Evolutionary conservation across 2,797 vertebrate genomes (phyloP).

Genomic region (Notoglanidium macrostoma): DNA sequence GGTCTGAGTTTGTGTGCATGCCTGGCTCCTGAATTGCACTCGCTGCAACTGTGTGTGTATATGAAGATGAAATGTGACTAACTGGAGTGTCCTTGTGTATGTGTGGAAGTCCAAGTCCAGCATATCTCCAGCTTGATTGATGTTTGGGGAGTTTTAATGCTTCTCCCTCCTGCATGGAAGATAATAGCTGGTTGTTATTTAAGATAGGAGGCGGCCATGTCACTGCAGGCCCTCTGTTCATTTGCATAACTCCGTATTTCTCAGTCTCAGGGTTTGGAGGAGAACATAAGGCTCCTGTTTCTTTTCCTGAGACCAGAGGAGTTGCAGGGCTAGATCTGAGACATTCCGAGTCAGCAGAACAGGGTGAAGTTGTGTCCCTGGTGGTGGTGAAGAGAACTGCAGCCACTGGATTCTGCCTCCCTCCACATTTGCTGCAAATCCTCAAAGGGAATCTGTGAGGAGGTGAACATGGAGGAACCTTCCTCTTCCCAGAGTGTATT

Average conservation of each 20-base stretch:
- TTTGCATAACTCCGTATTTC: slow-evolving; percentile 37
- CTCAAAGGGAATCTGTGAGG: slow-evolving; percentile 58
- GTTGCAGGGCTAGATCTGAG: slow-evolving; percentile 45
- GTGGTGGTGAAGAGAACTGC: slow-evolving; percentile 36
- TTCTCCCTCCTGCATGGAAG: slow-evolving; percentile 42
- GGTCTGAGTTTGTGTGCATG: slow-evolving; percentile 17
- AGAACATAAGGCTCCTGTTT: slow-evolving; percentile 41
- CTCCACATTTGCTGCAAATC: slow-evolving; percentile 72
- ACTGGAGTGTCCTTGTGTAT: slow-evolving; percentile 30
- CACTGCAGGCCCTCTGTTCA: slow-evolving; percentile 35
- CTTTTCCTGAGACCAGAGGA: slow-evolving; percentile 27
- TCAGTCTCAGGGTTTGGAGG: slow-evolving; percentile 49
- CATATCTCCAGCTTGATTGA: slow-evolving; percentile 55
- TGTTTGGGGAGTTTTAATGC: slow-evolving; percentile 55
- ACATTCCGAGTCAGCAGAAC: slow-evolving; percentile 45
- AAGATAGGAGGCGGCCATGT: slow-evolving; percentile 48
- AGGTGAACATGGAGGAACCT: slow-evolving; percentile 53
- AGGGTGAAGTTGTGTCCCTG: slow-evolving; percentile 35
- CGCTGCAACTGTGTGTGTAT: slow-evolving; percentile 20
- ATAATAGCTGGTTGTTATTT: slow-evolving; percentile 51
- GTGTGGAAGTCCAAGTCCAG: slow-evolving; percentile 42
- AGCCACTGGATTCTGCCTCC: slow-evolving; percentile 59
- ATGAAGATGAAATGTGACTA: slow-evolving; percentile 43
- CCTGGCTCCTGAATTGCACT: slow-evolving; percentile 40
- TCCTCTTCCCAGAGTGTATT: slow-evolving; percentile 56